Evolutionary conservation across 2,797 vertebrate genomes (phyloP), one percentile per base, ranked within the genome.

Genomic region (Anguilla pacifica): DNA sequence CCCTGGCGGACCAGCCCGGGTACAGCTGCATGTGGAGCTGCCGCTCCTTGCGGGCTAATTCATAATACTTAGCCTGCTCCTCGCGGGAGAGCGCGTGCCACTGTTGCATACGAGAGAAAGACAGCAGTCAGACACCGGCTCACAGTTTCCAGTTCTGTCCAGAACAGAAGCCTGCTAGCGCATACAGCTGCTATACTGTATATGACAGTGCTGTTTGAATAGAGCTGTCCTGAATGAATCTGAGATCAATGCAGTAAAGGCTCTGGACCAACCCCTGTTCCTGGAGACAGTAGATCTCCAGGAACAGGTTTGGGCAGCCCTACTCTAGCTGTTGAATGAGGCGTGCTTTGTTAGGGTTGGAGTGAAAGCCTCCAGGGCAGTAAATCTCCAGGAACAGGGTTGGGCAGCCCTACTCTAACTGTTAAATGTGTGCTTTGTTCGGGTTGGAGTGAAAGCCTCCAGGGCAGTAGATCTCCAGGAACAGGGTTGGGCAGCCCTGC

Each of bases 11-110:
- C 97, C 97, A 98, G 92, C 97, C 97, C 0, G 97, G 97, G 90
- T 98, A 97, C 2, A 98, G 97, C 95, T 98, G 97, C 97, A 97
- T 97, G 93, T 98, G 97, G 90, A 97, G 96, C 93, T 96, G 96
- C 88, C 97, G 94, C 93, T 98, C 97, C 93, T 98, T 97, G 89
- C 97, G 97, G 15, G 97, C 97, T 95, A 98, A 93, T 51, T 97
- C 96, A 84, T 97, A 98, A 89, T 98, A 98, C 93, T 97, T 97
- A 51, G 97, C 97, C 95, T 98, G 97, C 91, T 98, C 97, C 97
- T 99, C 98, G 87, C 98, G 98, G 92, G 98, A 98, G 95, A 99
- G 97, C 93, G 98, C 98, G 88, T 99, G 98, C 98, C 98, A 99
- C 98, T 99, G 94, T 93, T 84, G 94, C 86, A 88, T 91, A 93